Conservation (phyloP, 2,113 vertebrate species). For the Corythornis cristatus region DNA sequence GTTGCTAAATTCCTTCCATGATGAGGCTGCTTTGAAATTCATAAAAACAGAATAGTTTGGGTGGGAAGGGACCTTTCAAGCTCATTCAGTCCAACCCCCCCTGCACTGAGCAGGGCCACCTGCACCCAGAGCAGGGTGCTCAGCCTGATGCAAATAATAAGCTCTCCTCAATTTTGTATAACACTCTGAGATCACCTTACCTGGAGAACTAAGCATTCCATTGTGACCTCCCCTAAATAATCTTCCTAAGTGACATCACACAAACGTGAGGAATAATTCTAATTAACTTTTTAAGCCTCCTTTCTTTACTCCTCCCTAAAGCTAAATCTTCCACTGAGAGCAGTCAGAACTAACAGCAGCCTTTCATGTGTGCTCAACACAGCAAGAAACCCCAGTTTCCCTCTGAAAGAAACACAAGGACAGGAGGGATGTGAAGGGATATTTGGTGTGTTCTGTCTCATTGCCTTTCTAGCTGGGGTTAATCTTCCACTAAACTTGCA, state of each 20-base stretch:
- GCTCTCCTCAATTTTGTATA: not conserved
- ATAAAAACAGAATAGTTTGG: not conserved
- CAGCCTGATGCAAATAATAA: not conserved
- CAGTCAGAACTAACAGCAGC: not conserved
- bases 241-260: not conserved
- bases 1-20: not conserved
- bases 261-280: not conserved
- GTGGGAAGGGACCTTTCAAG: not conserved
- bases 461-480: not conserved
- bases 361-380: not conserved
- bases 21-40: not conserved
- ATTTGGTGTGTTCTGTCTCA: not conserved
- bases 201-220: not conserved
- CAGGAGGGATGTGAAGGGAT: not conserved
- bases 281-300: not conserved
- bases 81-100: not conserved
- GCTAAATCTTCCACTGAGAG: not conserved
- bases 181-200: not conserved
- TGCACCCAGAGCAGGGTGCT: not conserved
- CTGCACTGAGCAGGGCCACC: not conserved
- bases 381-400: not conserved
- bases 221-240: not conserved
- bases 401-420: not conserved
- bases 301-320: not conserved
- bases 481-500: not conserved